Evolutionary conservation across 2,888 invertebrate genomes (phyloP), one percentile per base, ranked within the genome.

Genomic region (Craniophora ligustri): DNA sequence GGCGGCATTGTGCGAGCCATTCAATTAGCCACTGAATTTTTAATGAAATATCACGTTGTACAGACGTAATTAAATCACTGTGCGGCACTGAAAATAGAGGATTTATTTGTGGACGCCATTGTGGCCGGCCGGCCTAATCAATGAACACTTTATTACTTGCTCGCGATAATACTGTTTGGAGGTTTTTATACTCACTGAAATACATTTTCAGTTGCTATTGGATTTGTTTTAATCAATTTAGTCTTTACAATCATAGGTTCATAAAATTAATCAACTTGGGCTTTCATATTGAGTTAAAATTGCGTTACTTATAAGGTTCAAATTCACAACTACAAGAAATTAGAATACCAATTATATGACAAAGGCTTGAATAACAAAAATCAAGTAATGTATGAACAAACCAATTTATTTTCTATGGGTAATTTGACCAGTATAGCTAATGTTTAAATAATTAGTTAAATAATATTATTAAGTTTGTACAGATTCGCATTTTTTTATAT

Each of bases 391-490:
- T 62, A 54, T 63, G 74, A 78, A 78, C 76, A 79, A 79, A 78
- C 78, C 79, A 75, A 63, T 80, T 78, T 80, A 80, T 76, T 80
- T 67, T 67, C 36, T 66, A 71, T 71, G n/a, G n/a, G n/a, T n/a
- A 70, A 69, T 67, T 71, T 57, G 65, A 70, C 67, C 61, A 67
- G 64, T 67, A 61, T 38, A 55, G 53, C 60, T 65, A 64, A 34
- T 56, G 41, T 69, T 72, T 62, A 66, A 68, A 67, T 76, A 67
- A 54, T 53, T 36, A 69, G 15, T 53, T 64, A 62, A 70, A n/a
- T n/a, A n/a, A n/a, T n/a, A n/a, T n/a, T 57, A 67, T 53, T 67
- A 75, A 77, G 45, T 78, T 77, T 77, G 75, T 76, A 79, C 79
- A 79, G 49, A 47, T 51, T 49, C 36, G 18, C 28, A 30, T 36